Conservation (phyloP, 2,113 vertebrate genomes). For the Sus scrofa region T2T-Sscrofa CM000827.6:76920501-76921000, state of each 20-base stretch:
- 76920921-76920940: neutral
- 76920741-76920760: neutral
- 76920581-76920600: conserved; percentile 7
- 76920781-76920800: neutral
- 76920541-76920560: neutral
- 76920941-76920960: neutral
- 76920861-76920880: conserved; percentile 25
- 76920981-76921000: neutral
- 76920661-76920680: neutral
- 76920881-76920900: neutral
- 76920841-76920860: neutral
- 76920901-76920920: neutral
- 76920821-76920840: neutral
- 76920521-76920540: neutral
- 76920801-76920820: conserved; percentile 29
- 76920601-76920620: conserved; percentile 7
- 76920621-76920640: neutral
- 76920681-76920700: neutral
- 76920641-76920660: conserved; percentile 3
- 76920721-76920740: neutral
- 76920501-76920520: conserved; percentile 34
- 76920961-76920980: neutral
- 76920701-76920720: neutral
- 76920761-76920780: neutral
- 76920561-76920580: neutral